These are phyloP conservation scores for Eubasilissa regina DNA, from an alignment of 1,140 invertebrate species.

Conservation along the genomic window DNA sequence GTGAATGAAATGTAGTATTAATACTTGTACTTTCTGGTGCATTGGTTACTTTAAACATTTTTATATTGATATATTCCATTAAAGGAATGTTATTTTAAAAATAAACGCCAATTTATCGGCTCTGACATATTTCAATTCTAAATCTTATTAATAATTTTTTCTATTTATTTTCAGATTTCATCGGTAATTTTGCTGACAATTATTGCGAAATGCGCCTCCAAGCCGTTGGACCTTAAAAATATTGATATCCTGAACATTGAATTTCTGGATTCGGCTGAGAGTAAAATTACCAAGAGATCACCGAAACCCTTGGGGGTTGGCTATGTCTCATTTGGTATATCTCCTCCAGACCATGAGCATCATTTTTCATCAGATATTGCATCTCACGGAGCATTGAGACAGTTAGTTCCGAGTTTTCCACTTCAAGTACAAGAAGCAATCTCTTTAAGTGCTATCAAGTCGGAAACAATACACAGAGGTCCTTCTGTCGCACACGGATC, in stretches of 20 bases:
- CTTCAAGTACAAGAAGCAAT: conserved; percentile 17
- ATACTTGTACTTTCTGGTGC: too few species aligned
- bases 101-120: too few species aligned
- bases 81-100: too few species aligned
- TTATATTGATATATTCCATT: too few species aligned
- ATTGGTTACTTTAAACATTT: too few species aligned
- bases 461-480: conserved; percentile 40
- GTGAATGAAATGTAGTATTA: too few species aligned
- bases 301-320: conserved; percentile 31
- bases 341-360: not conserved
- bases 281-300: conserved; percentile 26
- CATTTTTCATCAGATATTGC: conserved; percentile 2
- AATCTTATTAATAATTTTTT: too few species aligned
- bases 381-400: not conserved
- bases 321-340: conserved; percentile 31
- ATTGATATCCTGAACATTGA: not conserved
- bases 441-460: conserved; percentile 42
- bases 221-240: conserved; percentile 17
- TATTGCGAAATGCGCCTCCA: conserved; percentile 20
- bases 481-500: conserved; percentile 43
- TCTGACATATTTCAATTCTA: too few species aligned
- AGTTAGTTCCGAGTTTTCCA: conserved; percentile 1
- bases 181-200: conserved; percentile 31
- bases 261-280: not conserved
- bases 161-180: conserved; percentile 22